Base-by-base conservation (phyloP, 2,113 vertebrate genomes). In the Larimichthys crocea region DNA sequence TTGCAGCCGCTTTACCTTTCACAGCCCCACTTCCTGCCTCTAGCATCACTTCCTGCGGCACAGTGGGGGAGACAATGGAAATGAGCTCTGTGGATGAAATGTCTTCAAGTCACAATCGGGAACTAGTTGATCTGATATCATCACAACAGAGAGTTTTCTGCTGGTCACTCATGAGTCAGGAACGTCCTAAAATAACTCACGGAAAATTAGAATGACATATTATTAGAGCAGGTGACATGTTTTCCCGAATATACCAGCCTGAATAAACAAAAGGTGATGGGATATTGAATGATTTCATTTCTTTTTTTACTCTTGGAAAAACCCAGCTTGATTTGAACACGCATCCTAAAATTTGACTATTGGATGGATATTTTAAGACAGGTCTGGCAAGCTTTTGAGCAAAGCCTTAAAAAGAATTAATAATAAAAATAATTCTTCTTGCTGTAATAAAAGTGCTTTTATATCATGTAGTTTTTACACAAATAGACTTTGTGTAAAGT, bases 151-250 rank as follows among this genome's bases (percentile, higher is more conserved):
- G 68, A 64, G 68, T 42, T 73, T 53, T 60, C 67, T 80, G 76
- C 76, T 80, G 77, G 85, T 77, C 78, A 82, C 20, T 26, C 48
- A 56, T 92, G 87, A 92, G 70, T 92, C 91, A 90, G 60, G 10
- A 4, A 10, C 0, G 2, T 73, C 56, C 59, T 5, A 0, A 69
- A 65, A 82, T 71, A 84, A 62, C 42, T 65, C 1, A 4, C 0
- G 20, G 17, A 68, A 35, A 57, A 74, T 42, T 8, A n/a, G 60
- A 50, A 61, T 1, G 3, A 4, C 2, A 22, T 31, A 42, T 31
- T 68, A 64, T 53, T 19, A 57, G 15, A 62, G 19, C 12, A 65
- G 29, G 11, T 15, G 20, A 1, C n/a, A 16, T n/a, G 8, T 64
- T 84, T 40, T 57, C 62, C 72, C 22, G 14, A 65, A 75, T 60